Percentiles rank a stretch among this genome's conserved stretches.
Evolutionary conservation across 2,888 invertebrate genomes (phyloP).

Genomic region (Megaustenia siamemsis): DNA sequence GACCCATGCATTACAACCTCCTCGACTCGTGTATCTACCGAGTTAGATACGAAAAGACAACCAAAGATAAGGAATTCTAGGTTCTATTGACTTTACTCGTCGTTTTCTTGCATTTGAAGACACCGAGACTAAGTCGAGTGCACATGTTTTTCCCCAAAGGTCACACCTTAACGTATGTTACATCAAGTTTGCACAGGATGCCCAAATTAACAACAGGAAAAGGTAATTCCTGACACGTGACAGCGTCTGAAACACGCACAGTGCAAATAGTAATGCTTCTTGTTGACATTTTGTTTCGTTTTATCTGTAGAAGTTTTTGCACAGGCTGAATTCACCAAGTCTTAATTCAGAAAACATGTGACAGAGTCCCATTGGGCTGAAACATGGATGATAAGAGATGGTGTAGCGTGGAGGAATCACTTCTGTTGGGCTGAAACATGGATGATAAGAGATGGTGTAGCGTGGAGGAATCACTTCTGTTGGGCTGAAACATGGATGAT

Average conservation of each 20-base stretch:
- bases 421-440: too few species aligned
- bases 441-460: too few species aligned
- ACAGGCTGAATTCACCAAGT: neutral
- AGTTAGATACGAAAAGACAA: too few species aligned
- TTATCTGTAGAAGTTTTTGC: neutral
- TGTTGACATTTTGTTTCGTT: neutral
- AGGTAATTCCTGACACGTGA: constrained; percentile 3
- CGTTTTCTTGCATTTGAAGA: neutral
- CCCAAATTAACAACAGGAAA: neutral
- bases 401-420: too few species aligned
- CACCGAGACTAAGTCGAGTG: neutral
- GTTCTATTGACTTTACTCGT: too few species aligned
- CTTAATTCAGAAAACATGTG: neutral
- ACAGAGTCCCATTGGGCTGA: too few species aligned
- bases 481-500: too few species aligned
- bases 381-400: too few species aligned
- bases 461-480: too few species aligned
- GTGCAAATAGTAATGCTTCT: neutral
- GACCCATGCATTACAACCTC: too few species aligned
- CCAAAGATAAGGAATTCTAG: too few species aligned
- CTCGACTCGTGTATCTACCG: too few species aligned
- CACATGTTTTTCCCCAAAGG: neutral
- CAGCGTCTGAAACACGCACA: neutral
- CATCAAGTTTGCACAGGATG: neutral
- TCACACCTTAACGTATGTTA: neutral